Evolutionary conservation across 2,888 invertebrate species (phyloP), one percentile per base, ranked within the genome.

Genomic region (Sesia bembeciformis): DNA sequence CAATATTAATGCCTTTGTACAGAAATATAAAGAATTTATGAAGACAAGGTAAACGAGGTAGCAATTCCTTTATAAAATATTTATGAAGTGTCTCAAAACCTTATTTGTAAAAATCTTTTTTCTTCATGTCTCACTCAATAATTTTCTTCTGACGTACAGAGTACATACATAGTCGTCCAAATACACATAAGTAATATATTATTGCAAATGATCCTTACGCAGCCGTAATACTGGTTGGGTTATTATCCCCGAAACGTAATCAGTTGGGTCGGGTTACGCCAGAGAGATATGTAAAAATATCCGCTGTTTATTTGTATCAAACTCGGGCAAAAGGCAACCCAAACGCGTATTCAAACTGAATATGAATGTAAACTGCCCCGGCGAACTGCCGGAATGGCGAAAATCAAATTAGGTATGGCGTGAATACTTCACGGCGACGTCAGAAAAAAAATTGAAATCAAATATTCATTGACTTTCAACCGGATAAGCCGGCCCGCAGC

Each of bases 341-440:
- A 75, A 84, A 85, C 77, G 87, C 81, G 84, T 87, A 88, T 88
- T 82, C 87, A 83, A 83, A 82, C 84, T 80, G 84, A 87, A 89
- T 89, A 89, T 88, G 88, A 89, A 89, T 89, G 86, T 86, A 89
- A 89, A 89, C 86, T 86, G 87, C 87, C 84, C 78, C 71, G 70
- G 76, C 83, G 81, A 88, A 88, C 79, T 83, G 81, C 77, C 79
- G 80, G 67, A 88, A 89, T 85, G 86, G 89, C 84, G 84, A 86
- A 87, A 89, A 89, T 88, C 89, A 89, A 89, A 89, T 89, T 89
- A 89, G 89, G 89, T 88, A 88, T 85, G 79, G 88, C 85, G 86
- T 81, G 85, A 88, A 88, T 89, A 87, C 89, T 89, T 89, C 89
- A 89, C 88, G 85, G 87, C 77, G 83, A 85, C 84, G 87, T 78